A percentile compares a stretch with the other conserved stretches of the same genome.
phyloP scores from a whole-genome alignment of 1,140 invertebrate species.

The Nasonia longicornis region DNA sequence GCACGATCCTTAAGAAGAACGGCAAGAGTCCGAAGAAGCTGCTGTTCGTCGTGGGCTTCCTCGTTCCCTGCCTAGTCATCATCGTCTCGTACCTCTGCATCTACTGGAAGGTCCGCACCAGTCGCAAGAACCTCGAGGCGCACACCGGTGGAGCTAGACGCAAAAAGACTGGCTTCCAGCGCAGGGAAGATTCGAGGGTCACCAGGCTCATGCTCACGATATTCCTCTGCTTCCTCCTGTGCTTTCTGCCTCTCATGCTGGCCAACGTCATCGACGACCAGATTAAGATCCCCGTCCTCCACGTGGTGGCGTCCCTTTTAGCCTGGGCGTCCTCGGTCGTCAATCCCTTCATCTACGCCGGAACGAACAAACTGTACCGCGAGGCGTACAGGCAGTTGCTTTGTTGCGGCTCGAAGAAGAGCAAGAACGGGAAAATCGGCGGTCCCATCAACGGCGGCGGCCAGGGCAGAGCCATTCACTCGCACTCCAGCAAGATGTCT shows the following conservation, averaged over 20 bases:
- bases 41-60: conserved; percentile 85
- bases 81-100: conserved; percentile 88
- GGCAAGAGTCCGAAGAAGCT: conserved; percentile 87
- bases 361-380: conserved; percentile 85
- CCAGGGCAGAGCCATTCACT: conserved; percentile 55
- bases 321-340: conserved; percentile 89
- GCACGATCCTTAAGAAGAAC: conserved; percentile 85
- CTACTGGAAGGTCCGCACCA: conserved; percentile 81
- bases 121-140: conserved; percentile 77
- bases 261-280: conserved; percentile 87
- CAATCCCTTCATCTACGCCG: conserved; percentile 89
- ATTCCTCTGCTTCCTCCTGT: conserved; percentile 85
- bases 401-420: conserved; percentile 54
- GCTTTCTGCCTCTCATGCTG: conserved; percentile 87
- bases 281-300: conserved; percentile 77
- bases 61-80: conserved; percentile 85
- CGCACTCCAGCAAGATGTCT: conserved; percentile 65
- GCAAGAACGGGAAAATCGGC: conserved; percentile 45
- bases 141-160: conserved; percentile 67
- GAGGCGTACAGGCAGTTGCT: conserved; percentile 80
- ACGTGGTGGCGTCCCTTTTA: conserved; percentile 84
- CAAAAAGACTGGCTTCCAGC: conserved; percentile 63
- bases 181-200: conserved; percentile 80
- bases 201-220: conserved; percentile 88
- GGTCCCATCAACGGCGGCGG: conserved; percentile 45